Evolutionary conservation across 2,797 vertebrate genomes (phyloP).

Genomic region (Catharus ustulatus): DNA sequence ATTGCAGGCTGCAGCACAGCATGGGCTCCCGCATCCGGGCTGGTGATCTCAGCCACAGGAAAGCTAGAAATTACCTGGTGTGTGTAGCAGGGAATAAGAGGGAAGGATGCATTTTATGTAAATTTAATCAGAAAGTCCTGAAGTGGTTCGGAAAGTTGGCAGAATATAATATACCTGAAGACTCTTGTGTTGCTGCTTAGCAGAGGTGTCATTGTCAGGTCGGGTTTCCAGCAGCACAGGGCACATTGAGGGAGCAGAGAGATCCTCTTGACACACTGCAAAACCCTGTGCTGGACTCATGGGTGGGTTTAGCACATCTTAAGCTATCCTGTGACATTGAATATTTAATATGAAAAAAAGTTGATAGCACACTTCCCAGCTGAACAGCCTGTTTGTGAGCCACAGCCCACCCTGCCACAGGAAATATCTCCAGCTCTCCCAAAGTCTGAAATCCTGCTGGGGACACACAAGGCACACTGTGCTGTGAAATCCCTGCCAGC

Average conservation of each 20-base stretch:
- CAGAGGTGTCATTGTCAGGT: fast-evolving
- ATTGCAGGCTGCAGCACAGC: constrained; percentile 11
- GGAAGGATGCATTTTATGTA: constrained; percentile 55
- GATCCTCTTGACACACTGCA: not conserved
- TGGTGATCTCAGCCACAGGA: constrained; percentile 16
- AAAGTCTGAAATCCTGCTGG: not conserved
- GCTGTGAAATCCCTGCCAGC: not conserved
- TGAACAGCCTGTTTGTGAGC: not conserved
- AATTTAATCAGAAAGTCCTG: constrained; percentile 65
- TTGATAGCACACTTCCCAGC: not conserved
- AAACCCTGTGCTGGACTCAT: fast-evolving
- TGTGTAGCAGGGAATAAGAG: not conserved
- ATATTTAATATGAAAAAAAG: not conserved
- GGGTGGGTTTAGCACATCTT: not conserved
- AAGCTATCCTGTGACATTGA: not conserved
- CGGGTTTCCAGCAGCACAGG: fast-evolving
- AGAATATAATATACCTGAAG: not conserved
- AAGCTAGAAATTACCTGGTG: constrained; percentile 34
- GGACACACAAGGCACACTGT: not conserved
- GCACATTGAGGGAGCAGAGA: not conserved
- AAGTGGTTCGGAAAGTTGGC: constrained; percentile 32
- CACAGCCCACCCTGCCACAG: fast-evolving
- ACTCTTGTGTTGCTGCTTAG: not conserved
- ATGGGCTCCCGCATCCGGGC: fast-evolving
- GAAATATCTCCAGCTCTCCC: not conserved